These are phyloP conservation scores for Maccullochella peelii DNA, from an alignment of 2,113 vertebrate species.

Conservation along the genomic window DNA sequence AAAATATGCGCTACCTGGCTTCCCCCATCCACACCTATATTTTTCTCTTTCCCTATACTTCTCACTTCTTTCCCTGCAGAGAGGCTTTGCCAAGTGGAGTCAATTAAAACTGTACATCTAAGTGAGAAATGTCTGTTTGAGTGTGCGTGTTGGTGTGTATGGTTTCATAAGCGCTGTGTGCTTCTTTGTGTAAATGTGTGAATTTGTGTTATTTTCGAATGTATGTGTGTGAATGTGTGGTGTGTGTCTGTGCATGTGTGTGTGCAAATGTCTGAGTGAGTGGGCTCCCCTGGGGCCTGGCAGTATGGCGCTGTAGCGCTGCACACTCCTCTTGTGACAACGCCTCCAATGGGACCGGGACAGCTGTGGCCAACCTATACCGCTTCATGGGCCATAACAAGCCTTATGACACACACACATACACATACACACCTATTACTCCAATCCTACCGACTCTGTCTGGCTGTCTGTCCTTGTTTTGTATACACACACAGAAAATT, in stretches of 20 bases:
- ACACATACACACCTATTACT: constrained; percentile 68
- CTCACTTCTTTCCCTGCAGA: constrained; percentile 71
- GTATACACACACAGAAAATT: constrained; percentile 8
- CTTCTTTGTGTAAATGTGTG: constrained; percentile 71
- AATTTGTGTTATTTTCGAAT: constrained; percentile 70
- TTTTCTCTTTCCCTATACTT: constrained; percentile 50
- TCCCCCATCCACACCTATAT: constrained; percentile 45
- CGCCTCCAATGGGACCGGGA: constrained; percentile 83
- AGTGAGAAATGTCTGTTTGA: constrained; percentile 70
- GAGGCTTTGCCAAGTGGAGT: constrained; percentile 78
- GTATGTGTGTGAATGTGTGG: constrained; percentile 35
- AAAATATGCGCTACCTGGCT: constrained; percentile 46
- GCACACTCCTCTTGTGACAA: constrained; percentile 83
- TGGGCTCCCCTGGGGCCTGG: constrained; percentile 78
- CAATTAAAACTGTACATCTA: constrained; percentile 84
- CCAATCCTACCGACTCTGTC: constrained; percentile 55
- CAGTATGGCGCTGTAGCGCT: constrained; percentile 80
- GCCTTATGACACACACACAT: constrained; percentile 72
- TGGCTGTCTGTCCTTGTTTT: constrained; percentile 62
- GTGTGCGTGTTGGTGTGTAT: constrained; percentile 31
- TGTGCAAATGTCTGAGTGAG: constrained; percentile 49
- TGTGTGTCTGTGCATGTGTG: constrained; percentile 42
- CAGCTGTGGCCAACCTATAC: constrained; percentile 85
- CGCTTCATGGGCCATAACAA: constrained; percentile 82
- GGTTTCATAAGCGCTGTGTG: constrained; percentile 54